phyloP scores from a whole-genome alignment of 1,140 invertebrate species.

The Drosophila hydei region DNA sequence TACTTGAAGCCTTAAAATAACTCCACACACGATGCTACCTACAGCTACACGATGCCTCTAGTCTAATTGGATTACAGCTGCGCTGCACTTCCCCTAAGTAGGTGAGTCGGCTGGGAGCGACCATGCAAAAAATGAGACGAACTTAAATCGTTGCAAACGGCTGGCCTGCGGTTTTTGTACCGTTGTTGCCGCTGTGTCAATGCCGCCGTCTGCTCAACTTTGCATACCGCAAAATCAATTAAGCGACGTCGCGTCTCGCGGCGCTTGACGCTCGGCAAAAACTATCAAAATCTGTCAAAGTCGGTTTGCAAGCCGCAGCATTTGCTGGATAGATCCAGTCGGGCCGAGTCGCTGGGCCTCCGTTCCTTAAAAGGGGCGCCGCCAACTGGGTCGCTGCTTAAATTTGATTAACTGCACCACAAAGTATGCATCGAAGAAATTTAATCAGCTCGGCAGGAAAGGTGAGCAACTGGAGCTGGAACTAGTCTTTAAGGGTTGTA shows the following conservation, averaged over 20 bases:
- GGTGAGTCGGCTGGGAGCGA: conserved; percentile 20
- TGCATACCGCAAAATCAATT: conserved; percentile 80
- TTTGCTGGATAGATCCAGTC: conserved; percentile 4
- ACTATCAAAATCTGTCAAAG: conserved; percentile 58
- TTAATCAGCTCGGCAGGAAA: conserved; percentile 1
- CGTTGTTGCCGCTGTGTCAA: conserved; percentile 6
- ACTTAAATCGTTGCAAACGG: conserved; percentile 55
- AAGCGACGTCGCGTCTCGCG: conserved; percentile 45
- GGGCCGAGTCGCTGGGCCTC: neutral
- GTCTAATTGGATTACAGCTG: conserved; percentile 73
- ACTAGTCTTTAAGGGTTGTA: neutral
- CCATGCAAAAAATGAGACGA: conserved; percentile 27
- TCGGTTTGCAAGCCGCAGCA: conserved; percentile 44
- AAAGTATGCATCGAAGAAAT: conserved; percentile 25
- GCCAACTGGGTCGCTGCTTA: conserved; percentile 55
- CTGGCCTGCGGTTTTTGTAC: conserved; percentile 60
- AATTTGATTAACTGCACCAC: conserved; percentile 59
- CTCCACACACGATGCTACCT: neutral
- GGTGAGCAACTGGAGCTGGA: neutral
- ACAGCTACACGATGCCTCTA: conserved; percentile 23
- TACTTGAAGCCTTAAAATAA: conserved; percentile 57
- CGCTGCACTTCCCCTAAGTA: conserved; percentile 62
- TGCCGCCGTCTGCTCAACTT: conserved; percentile 47
- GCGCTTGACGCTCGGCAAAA: conserved; percentile 20
- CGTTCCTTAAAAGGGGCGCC: neutral